These are phyloP conservation scores for Mythimna ferrago DNA, from an alignment of 2,888 invertebrate species.

Conservation along the genomic window DNA sequence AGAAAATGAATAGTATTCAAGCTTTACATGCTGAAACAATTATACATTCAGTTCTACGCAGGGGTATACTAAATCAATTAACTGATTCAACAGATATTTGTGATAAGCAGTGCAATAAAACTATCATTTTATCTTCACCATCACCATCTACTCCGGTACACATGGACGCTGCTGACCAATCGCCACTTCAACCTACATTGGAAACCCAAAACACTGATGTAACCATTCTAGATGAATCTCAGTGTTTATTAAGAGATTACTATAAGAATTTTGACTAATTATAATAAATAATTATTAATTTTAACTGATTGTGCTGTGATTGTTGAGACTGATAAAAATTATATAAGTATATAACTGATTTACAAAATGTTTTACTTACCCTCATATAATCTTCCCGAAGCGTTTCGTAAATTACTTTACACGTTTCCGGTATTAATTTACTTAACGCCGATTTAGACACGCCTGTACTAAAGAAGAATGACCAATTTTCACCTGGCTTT, in stretches of 20 bases:
- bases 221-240: constrained; percentile 23
- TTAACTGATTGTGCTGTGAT: no score
- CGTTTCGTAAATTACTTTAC: constrained; percentile 42
- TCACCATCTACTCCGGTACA: constrained; percentile 20
- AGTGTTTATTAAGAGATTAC: constrained; percentile 20
- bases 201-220: constrained; percentile 26
- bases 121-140: constrained; percentile 23
- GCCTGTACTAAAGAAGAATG: constrained; percentile 29
- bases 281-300: no score
- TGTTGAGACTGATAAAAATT: constrained; percentile 23
- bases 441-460: constrained; percentile 34
- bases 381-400: constrained; percentile 36
- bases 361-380: constrained; percentile 34
- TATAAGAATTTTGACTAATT: not conserved
- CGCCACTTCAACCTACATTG: constrained; percentile 29
- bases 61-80: constrained; percentile 21
- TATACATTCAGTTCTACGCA: constrained; percentile 11
- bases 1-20: constrained; percentile 34
- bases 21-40: constrained; percentile 31
- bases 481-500: no score
- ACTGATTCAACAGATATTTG: constrained; percentile 39
- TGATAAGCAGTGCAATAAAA: constrained; percentile 40
- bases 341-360: constrained; percentile 31
- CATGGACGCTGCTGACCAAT: constrained; percentile 22
- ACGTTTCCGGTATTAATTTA: constrained; percentile 50